Evolutionary conservation across 1,140 invertebrate genomes (phyloP).

Genomic region (Achroia grisella): DNA sequence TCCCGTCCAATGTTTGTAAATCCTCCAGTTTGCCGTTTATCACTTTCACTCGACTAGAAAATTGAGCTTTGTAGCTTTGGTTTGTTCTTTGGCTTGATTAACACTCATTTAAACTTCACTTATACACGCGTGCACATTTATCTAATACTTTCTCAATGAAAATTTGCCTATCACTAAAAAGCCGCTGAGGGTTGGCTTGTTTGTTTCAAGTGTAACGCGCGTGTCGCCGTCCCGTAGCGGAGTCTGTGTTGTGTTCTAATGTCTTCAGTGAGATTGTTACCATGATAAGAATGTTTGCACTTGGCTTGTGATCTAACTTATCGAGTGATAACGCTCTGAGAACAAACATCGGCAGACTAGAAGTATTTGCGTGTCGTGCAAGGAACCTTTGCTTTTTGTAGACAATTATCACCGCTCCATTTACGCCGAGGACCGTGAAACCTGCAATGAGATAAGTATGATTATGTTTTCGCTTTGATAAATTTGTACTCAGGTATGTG

Average conservation of each 20-base stretch:
- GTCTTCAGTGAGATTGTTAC: constrained; percentile 54
- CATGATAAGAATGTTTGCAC: constrained; percentile 68
- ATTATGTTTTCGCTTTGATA: constrained; percentile 22
- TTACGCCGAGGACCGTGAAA: constrained; percentile 32
- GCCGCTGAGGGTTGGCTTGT: constrained; percentile 1
- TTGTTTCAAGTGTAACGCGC: constrained; percentile 31
- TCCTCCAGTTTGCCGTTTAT: constrained; percentile 60
- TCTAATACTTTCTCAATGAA: constrained; percentile 5
- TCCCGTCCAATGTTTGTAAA: constrained; percentile 50
- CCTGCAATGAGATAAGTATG: constrained; percentile 39
- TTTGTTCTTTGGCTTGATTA: constrained; percentile 33
- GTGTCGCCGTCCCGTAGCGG: constrained; percentile 31
- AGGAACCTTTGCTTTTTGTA: constrained; percentile 53
- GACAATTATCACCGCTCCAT: constrained; percentile 36
- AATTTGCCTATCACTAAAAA: constrained; percentile 26
- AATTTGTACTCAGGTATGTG: neutral
- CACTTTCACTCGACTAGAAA: constrained; percentile 25
- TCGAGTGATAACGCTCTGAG: constrained; percentile 62
- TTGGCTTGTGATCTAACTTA: constrained; percentile 69
- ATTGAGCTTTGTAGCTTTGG: constrained; percentile 30
- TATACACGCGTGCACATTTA: neutral
- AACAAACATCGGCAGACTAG: constrained; percentile 63
- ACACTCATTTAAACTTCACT: constrained; percentile 16
- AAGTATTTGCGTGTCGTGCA: constrained; percentile 65
- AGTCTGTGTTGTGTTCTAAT: constrained; percentile 44